Conservation (phyloP, 2,113 vertebrate species). For the Epinephelus fuscoguttatus region DNA sequence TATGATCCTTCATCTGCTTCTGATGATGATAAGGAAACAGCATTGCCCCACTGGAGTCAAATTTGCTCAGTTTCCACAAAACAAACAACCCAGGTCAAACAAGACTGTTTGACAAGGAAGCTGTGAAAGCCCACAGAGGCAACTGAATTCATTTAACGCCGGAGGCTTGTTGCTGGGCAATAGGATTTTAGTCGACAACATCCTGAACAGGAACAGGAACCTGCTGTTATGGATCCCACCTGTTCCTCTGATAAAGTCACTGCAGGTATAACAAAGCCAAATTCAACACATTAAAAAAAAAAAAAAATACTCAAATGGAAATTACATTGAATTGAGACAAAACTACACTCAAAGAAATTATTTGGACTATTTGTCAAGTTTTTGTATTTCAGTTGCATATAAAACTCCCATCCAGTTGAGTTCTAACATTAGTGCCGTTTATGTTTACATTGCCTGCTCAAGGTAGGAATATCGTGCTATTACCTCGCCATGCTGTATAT, state of each 20-base stretch:
- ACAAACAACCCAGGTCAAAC: constrained; percentile 50
- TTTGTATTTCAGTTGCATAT: too few species aligned
- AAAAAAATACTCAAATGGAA: neutral
- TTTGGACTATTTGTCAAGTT: too few species aligned
- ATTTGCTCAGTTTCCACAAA: constrained; percentile 31
- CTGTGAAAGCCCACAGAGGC: constrained; percentile 22
- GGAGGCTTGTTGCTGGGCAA: constrained; percentile 58
- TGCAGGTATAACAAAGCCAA: constrained; percentile 9
- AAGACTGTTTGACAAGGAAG: constrained; percentile 33
- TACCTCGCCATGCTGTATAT: too few species aligned
- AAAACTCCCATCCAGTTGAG: too few species aligned
- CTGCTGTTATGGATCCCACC: constrained; percentile 45
- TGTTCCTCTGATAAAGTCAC: constrained; percentile 19
- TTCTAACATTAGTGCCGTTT: too few species aligned
- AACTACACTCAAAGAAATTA: too few species aligned
- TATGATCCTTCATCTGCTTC: constrained; percentile 9
- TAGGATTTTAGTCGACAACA: neutral
- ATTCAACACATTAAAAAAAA: neutral
- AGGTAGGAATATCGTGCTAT: too few species aligned
- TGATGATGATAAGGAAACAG: neutral
- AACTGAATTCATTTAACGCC: constrained; percentile 15
- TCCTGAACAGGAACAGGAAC: constrained; percentile 11
- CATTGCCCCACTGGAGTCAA: neutral
- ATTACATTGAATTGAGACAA: neutral
- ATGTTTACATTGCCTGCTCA: too few species aligned